Base-by-base conservation (phyloP, 2,797 vertebrate genomes). In the Squalus acanthias region DNA sequence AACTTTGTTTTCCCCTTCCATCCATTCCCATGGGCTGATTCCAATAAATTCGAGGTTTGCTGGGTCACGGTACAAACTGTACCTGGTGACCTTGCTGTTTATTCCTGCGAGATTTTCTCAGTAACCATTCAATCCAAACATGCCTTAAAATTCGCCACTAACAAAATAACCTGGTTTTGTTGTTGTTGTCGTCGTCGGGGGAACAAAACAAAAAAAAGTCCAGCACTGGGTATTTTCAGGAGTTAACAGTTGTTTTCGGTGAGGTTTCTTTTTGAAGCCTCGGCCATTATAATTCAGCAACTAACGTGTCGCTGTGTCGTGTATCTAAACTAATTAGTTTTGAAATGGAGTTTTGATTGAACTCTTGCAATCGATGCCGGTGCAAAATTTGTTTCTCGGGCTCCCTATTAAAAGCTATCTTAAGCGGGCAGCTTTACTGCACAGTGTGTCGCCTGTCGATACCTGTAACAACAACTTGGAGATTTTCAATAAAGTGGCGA, bases 321-420 rank as follows among this genome's bases (percentile, higher is more conserved):
- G 98, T 99, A 98, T 98, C 99, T 98, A 98, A 99, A 99, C 99
- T 99, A 99, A 99, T 99, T 99, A 99, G 98, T 99, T 99, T 99
- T 99, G 99, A 99, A 99, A 99, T 99, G 98, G 99, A 99, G 99
- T 99, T 99, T 99, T 99, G 99, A 99, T 99, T 99, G 99, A 99
- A 99, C 98, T 98, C 98, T 99, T 98, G 98, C 98, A 99, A 99
- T 99, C 98, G 99, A 99, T 99, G 99, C 98, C 98, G 98, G 98
- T 98, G 98, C 99, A 98, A 99, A 99, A 99, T 99, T 99, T 99
- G 99, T 99, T 99, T 99, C 98, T 98, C 98, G 97, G 98, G 97
- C 98, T 98, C 99, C 98, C 98, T 98, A 98, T 98, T 98, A 98
- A 98, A 98, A 98, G 98, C 98, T 98, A 98, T 98, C 98, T 98